Evolutionary conservation across 35 echinoderm and acorn worm species (phyloP).

Genomic region (Chiridota heheva): DNA sequence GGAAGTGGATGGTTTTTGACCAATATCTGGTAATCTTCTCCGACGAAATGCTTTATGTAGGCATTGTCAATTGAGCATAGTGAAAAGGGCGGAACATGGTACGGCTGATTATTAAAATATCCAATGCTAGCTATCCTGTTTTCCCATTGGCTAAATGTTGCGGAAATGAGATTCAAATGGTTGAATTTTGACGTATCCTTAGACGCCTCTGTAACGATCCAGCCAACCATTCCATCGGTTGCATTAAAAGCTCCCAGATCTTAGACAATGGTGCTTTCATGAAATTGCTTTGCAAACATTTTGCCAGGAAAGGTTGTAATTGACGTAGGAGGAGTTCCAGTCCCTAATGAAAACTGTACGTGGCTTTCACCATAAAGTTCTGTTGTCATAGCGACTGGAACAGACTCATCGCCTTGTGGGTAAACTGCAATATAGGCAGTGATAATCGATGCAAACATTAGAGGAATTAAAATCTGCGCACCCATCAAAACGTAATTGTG

Average conservation of each 20-base stretch:
- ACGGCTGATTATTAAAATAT: slow-evolving; percentile 84
- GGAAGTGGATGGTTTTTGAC: slow-evolving; percentile 78
- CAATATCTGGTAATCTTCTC: slow-evolving; percentile 41
- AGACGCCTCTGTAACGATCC: slow-evolving; percentile 26
- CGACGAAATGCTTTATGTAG: slow-evolving; percentile 46
- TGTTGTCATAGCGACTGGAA: slow-evolving; percentile 41
- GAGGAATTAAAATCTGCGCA: slow-evolving; percentile 53
- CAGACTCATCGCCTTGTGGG: slow-evolving; percentile 16
- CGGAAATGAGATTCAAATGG: slow-evolving; percentile 57
- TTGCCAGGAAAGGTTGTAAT: slow-evolving; percentile 22
- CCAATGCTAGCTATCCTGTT: slow-evolving; percentile 13
- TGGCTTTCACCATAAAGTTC: slow-evolving; percentile 27
- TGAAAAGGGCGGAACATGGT: slow-evolving; percentile 50
- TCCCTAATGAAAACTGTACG: slow-evolving; percentile 41
- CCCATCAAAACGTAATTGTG: slow-evolving; percentile 60
- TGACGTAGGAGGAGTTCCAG: slow-evolving; percentile 6
- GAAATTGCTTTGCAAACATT: slow-evolving; percentile 42
- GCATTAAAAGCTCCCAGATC: slow-evolving; percentile 18
- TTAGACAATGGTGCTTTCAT: slow-evolving; percentile 15
- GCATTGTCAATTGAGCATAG: slow-evolving; percentile 68
- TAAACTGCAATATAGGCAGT: slow-evolving; percentile 29
- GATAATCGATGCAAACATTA: slow-evolving; percentile 50
- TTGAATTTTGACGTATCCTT: slow-evolving; percentile 18
- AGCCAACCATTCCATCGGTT: slow-evolving; percentile 42
- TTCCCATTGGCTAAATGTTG: slow-evolving; percentile 46